Conservation (phyloP, 2,888 invertebrate species). For the Volucella inanis region DNA sequence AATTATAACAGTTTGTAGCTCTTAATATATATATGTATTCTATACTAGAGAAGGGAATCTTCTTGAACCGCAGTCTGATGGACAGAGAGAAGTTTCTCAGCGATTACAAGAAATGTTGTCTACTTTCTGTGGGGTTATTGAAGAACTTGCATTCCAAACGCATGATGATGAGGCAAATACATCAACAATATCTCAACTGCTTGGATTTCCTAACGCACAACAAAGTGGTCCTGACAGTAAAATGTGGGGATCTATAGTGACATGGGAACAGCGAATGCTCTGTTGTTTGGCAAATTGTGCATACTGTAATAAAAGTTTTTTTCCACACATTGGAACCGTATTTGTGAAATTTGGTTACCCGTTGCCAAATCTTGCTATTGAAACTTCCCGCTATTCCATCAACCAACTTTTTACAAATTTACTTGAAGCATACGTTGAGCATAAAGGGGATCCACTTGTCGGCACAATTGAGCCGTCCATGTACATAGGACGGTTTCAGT, state of each 20-base stretch:
- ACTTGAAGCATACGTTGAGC: slow-evolving; percentile 92
- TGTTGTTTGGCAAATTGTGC: slow-evolving; percentile 95
- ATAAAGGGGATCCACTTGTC: slow-evolving; percentile 96
- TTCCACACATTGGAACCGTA: slow-evolving; percentile 88
- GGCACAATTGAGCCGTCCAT: slow-evolving; percentile 98
- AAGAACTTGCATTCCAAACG: slow-evolving; percentile 88
- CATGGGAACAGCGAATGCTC: slow-evolving; percentile 92
- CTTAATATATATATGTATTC: background rate
- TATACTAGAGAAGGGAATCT: slow-evolving; percentile 83
- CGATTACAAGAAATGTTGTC: slow-evolving; percentile 86
- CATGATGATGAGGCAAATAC: slow-evolving; percentile 85
- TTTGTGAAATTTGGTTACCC: slow-evolving; percentile 88
- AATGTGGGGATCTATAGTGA: slow-evolving; percentile 81
- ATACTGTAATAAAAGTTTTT: slow-evolving; percentile 89
- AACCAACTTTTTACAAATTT: slow-evolving; percentile 83
- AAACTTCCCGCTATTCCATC: slow-evolving; percentile 87
- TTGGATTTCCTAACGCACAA: slow-evolving; percentile 85
- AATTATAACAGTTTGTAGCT: background rate
- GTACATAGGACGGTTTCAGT: slow-evolving; percentile 95
- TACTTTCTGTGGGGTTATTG: slow-evolving; percentile 87
- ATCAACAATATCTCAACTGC: slow-evolving; percentile 86
- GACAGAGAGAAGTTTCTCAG: slow-evolving; percentile 82
- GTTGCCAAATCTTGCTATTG: slow-evolving; percentile 88
- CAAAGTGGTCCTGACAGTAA: slow-evolving; percentile 78
- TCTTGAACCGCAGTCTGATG: slow-evolving; percentile 83